These are phyloP conservation scores for Myotis lucifugus DNA, from an alignment of 2,113 vertebrate genomes.

Conservation along the genomic window DNA sequence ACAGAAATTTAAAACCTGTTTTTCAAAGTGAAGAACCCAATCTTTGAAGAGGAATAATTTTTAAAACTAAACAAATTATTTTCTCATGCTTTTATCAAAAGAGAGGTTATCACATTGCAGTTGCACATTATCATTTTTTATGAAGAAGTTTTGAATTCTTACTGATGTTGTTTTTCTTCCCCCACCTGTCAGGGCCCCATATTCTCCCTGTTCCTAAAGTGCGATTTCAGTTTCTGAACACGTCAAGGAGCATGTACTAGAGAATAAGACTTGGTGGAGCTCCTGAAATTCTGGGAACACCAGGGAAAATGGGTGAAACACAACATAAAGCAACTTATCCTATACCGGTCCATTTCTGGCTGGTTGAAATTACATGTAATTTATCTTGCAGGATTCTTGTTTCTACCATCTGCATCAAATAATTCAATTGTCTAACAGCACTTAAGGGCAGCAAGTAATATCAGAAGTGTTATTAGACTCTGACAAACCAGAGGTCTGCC, in stretches of 20 bases:
- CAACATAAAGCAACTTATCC: not conserved
- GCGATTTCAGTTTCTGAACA: not conserved
- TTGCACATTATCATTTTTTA: not conserved
- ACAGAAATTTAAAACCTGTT: slow-evolving; percentile 19
- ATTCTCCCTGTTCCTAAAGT: not conserved
- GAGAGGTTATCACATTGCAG: not conserved
- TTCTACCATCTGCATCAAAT: slow-evolving; percentile 42
- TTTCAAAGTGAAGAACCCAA: not conserved
- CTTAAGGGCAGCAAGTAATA: not conserved
- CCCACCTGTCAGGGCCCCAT: not conserved
- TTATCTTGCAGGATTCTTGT: not conserved
- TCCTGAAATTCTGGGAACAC: not conserved
- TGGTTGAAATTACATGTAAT: not conserved
- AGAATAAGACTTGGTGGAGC: not conserved
- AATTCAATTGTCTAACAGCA: not conserved
- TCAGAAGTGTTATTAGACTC: not conserved
- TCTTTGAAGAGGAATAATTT: not conserved
- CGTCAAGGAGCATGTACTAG: not conserved
- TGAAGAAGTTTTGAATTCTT: not conserved
- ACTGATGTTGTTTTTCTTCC: not conserved
- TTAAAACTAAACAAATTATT: not conserved
- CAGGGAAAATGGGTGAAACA: not conserved
- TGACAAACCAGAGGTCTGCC: not conserved
- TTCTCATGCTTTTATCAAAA: not conserved
- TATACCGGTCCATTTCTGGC: not conserved